A percentile compares a stretch with the other conserved stretches of the same genome.
Evolutionary conservation across 2,113 vertebrate species (phyloP).

Genomic region (Verasper variegatus): DNA sequence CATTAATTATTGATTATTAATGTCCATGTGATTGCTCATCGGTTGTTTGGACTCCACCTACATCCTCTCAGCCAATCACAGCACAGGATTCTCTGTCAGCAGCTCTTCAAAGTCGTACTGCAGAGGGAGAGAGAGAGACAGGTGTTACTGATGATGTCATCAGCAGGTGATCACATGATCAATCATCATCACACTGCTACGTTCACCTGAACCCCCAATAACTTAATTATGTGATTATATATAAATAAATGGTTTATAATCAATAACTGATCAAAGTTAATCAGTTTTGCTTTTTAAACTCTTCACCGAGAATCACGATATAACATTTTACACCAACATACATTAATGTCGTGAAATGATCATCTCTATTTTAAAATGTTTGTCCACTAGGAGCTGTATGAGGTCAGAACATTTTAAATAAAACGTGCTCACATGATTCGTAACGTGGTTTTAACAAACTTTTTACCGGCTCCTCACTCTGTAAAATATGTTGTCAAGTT

Average conservation of each 20-base stretch:
- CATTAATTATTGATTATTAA: conserved; percentile 30
- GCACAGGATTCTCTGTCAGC: conserved; percentile 81
- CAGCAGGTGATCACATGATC: conserved; percentile 2
- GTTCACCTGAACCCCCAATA: too few relatives aligned
- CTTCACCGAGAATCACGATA: not conserved
- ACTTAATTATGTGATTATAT: too few relatives aligned
- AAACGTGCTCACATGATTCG: too few relatives aligned
- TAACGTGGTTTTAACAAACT: too few relatives aligned
- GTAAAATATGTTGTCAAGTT: too few relatives aligned
- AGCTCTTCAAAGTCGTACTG: conserved; percentile 90
- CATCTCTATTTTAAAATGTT: too few relatives aligned
- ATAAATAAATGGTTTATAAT: not conserved
- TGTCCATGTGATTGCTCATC: conserved; percentile 68
- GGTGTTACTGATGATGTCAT: conserved; percentile 40
- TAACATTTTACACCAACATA: not conserved
- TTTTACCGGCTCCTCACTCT: too few relatives aligned
- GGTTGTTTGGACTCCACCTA: not conserved
- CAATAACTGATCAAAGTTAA: not conserved
- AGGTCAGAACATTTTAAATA: too few relatives aligned
- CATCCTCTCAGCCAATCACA: conserved; percentile 39
- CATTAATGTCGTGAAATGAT: too few relatives aligned
- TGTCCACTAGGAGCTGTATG: too few relatives aligned
- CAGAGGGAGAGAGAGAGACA: conserved; percentile 77
- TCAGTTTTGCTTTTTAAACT: too few relatives aligned
- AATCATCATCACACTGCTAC: not conserved